Conservation (phyloP, 2,888 invertebrate species). For the Chirona hameri region DNA sequence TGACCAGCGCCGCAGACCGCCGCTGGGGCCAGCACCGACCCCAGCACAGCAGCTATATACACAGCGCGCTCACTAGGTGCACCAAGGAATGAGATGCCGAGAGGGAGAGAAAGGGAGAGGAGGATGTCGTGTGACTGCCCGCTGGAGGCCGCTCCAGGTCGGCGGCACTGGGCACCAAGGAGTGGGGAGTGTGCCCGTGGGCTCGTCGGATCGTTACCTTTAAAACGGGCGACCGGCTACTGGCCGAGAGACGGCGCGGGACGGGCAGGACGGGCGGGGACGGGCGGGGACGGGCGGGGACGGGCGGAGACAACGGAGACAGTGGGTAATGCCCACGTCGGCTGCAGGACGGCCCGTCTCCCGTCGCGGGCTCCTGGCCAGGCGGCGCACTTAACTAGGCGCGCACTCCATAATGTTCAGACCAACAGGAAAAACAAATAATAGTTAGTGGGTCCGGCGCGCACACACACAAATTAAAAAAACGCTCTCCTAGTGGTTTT, state of each 20-base stretch:
- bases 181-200: background rate
- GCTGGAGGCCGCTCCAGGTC: background rate
- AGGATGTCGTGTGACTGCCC: background rate
- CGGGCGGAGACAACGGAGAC: background rate
- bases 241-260: background rate
- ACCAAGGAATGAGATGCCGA: background rate
- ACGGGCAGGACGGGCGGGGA: too few relatives aligned
- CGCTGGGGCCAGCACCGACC: background rate
- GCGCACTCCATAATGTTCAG: background rate
- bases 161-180: background rate
- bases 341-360: background rate
- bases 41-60: background rate
- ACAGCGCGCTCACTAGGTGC: background rate
- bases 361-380: background rate
- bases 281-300: too few relatives aligned
- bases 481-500: background rate
- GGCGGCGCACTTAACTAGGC: background rate
- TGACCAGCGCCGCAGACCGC: background rate
- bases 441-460: background rate
- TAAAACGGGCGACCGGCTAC: background rate
- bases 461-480: background rate
- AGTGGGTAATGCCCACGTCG: background rate
- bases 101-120: background rate
- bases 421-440: background rate
- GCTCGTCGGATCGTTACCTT: too few relatives aligned